phyloP scores from a whole-genome alignment of 2,113 vertebrate species.

The Esox niger region DNA sequence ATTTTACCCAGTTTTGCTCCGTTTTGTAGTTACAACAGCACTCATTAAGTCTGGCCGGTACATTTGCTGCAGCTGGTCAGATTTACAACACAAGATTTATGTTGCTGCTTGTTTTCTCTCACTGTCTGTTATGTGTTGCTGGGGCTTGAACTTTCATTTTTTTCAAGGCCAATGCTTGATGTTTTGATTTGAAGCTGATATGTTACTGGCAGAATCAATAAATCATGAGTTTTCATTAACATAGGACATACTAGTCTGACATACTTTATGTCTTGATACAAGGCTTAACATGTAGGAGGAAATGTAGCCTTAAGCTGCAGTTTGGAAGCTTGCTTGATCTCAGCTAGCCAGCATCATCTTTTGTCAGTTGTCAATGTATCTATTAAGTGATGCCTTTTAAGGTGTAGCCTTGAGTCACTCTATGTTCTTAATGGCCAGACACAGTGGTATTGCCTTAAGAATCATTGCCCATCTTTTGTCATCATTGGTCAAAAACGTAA shows the following conservation, averaged over 20 bases:
- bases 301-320: neutral
- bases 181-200: neutral
- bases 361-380: slow-evolving; percentile 1
- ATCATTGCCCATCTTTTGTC: neutral
- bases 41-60: no score
- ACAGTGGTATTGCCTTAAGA: neutral
- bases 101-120: neutral
- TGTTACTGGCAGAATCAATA: neutral
- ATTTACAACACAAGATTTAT: no score
- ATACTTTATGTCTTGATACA: neutral
- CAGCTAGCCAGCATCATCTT: neutral
- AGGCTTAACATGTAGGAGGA: neutral
- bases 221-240: neutral
- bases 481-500: slow-evolving; percentile 13
- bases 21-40: no score
- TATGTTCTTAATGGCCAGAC: slow-evolving; percentile 22
- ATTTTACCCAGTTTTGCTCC: no score
- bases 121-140: neutral
- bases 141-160: neutral
- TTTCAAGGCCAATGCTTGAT: neutral
- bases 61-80: no score
- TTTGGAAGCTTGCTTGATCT: neutral
- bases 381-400: neutral
- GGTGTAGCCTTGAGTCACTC: neutral
- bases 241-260: neutral